Evolutionary conservation across 2,113 vertebrate species (phyloP).

Genomic region (Carassius carassius): DNA sequence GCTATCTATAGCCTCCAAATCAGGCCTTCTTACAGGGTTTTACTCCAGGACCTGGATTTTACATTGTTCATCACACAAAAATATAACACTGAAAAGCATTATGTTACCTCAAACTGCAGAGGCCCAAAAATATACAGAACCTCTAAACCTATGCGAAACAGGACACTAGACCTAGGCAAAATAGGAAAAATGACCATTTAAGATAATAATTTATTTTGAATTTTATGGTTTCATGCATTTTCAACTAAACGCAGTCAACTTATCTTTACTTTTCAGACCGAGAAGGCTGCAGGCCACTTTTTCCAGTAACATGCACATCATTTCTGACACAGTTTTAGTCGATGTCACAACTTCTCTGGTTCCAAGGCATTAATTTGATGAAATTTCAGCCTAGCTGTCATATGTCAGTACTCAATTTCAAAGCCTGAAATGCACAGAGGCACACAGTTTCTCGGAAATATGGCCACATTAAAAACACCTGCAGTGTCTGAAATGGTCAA

Average conservation of each 20-base stretch:
- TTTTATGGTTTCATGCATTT: background rate
- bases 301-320: background rate
- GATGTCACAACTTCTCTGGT: background rate
- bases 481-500: background rate
- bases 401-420: background rate
- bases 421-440: slow-evolving; percentile 1
- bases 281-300: background rate
- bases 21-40: background rate
- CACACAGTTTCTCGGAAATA: background rate
- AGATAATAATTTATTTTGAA: background rate
- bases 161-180: background rate
- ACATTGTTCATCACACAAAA: background rate
- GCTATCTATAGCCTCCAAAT: slow-evolving; percentile 22
- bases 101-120: too few species aligned
- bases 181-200: background rate
- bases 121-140: background rate
- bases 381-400: background rate
- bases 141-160: background rate
- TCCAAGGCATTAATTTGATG: slow-evolving; percentile 7
- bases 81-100: background rate
- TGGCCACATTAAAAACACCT: background rate
- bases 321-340: background rate
- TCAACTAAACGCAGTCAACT: background rate
- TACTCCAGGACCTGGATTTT: background rate
- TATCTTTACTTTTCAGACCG: background rate